These are phyloP conservation scores for Eira barbara DNA, from an alignment of 2,113 vertebrate genomes.

Conservation along the genomic window DNA sequence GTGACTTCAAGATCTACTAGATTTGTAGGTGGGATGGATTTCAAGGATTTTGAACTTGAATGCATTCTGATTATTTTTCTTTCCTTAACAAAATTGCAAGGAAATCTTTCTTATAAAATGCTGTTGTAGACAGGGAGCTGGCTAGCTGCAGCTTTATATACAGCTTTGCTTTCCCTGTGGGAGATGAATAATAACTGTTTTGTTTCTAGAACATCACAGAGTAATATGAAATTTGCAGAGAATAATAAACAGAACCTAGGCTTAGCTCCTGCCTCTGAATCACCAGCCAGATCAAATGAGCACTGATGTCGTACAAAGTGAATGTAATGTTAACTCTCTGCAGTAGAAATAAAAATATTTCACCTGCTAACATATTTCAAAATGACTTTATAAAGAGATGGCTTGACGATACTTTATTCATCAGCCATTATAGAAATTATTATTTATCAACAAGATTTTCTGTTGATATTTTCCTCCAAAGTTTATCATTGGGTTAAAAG, in stretches of 20 bases:
- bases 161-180: constrained; percentile 20
- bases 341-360: constrained; percentile 52
- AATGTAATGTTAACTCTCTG: constrained; percentile 1
- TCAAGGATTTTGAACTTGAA: constrained; percentile 32
- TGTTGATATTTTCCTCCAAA: constrained; percentile 13
- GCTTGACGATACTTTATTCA: background rate
- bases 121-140: background rate
- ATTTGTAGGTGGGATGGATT: background rate
- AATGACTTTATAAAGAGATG: constrained; percentile 30
- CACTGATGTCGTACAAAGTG: background rate
- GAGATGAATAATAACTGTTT: constrained; percentile 62
- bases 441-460: background rate
- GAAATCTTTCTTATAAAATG: background rate
- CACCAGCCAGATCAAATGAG: constrained; percentile 28
- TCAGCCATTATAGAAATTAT: background rate
- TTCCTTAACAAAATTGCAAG: constrained; percentile 12
- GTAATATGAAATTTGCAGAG: constrained; percentile 54
- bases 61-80: constrained; percentile 39
- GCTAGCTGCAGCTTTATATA: constrained; percentile 12
- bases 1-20: background rate
- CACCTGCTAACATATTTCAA: background rate
- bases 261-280: constrained; percentile 5
- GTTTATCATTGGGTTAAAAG: constrained; percentile 25
- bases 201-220: constrained; percentile 42
- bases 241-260: constrained; percentile 50